phyloP scores from a whole-genome alignment of 2,888 invertebrate species.

The Ctenicera cuprea region DNA sequence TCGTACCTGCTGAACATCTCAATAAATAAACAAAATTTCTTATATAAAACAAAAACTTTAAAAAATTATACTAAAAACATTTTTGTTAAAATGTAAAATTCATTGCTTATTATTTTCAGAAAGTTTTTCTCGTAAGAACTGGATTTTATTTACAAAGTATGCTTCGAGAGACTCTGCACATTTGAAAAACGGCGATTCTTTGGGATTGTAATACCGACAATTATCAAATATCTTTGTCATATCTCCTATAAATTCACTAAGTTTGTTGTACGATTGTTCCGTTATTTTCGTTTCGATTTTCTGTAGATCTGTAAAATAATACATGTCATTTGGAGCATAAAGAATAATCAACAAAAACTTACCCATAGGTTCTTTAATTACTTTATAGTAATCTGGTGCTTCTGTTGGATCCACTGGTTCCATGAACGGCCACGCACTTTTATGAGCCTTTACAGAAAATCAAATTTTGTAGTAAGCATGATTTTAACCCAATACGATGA shows the following conservation, averaged over 20 bases:
- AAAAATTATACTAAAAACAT: constrained; percentile 42
- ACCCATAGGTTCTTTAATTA: constrained; percentile 98
- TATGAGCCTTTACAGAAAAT: constrained; percentile 82
- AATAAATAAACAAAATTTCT: constrained; percentile 45
- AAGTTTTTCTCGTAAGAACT: constrained; percentile 89
- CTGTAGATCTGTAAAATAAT: constrained; percentile 85
- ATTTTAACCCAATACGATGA: too few relatives aligned
- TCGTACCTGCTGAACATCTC: constrained; percentile 37
- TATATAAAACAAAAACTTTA: constrained; percentile 37
- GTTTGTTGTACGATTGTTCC: constrained; percentile 86
- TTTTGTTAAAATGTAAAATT: constrained; percentile 46
- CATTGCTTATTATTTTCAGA: constrained; percentile 74
- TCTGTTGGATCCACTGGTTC: constrained; percentile 97
- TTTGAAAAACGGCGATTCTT: constrained; percentile 96
- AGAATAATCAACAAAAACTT: constrained; percentile 67
- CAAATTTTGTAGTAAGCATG: too few relatives aligned
- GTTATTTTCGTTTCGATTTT: constrained; percentile 93
- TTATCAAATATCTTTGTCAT: constrained; percentile 99
- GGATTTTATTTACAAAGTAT: constrained; percentile 96
- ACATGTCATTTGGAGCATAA: constrained; percentile 26
- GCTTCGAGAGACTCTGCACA: constrained; percentile 97
- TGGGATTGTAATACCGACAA: constrained; percentile 97
- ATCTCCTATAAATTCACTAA: constrained; percentile 97
- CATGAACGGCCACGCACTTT: constrained; percentile 98
- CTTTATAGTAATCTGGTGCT: constrained; percentile 97